A percentile compares a stretch with the other conserved stretches of the same genome.
Evolutionary conservation across 2,113 vertebrate genomes (phyloP).

Genomic region (Drymodes brunneopygia): DNA sequence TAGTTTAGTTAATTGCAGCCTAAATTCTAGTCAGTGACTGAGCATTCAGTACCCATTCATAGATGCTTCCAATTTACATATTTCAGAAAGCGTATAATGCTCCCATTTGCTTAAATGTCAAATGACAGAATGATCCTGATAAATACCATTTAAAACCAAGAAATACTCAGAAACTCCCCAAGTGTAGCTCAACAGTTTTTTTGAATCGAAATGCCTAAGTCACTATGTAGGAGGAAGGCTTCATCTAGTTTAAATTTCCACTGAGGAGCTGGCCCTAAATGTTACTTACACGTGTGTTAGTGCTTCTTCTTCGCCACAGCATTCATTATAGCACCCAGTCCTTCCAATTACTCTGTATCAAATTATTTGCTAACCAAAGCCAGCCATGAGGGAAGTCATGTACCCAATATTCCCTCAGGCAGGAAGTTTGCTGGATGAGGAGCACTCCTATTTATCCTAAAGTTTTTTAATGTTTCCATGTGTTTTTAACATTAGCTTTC

Average conservation of each 20-base stretch:
- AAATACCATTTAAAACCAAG: conserved; percentile 17
- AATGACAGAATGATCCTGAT: neutral
- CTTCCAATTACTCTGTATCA: neutral
- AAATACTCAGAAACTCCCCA: neutral
- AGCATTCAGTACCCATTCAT: neutral
- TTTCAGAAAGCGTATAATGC: neutral
- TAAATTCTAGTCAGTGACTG: neutral
- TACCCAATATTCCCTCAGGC: neutral
- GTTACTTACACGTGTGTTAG: neutral
- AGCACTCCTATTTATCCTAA: neutral
- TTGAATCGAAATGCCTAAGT: neutral
- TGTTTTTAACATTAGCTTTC: conserved; percentile 1
- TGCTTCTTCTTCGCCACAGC: neutral
- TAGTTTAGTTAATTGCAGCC: conserved; percentile 11
- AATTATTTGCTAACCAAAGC: conserved; percentile 3
- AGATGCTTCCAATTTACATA: neutral
- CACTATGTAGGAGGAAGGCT: neutral
- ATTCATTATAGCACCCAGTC: neutral
- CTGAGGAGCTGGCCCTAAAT: neutral
- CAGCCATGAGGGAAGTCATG: neutral
- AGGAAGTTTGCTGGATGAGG: neutral
- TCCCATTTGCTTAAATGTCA: conserved; percentile 47
- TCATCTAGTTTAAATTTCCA: neutral
- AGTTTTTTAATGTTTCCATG: conserved; percentile 3
- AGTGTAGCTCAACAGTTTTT: neutral